Evolutionary conservation across 2,113 vertebrate genomes (phyloP).

Genomic region (Channa maculata): DNA sequence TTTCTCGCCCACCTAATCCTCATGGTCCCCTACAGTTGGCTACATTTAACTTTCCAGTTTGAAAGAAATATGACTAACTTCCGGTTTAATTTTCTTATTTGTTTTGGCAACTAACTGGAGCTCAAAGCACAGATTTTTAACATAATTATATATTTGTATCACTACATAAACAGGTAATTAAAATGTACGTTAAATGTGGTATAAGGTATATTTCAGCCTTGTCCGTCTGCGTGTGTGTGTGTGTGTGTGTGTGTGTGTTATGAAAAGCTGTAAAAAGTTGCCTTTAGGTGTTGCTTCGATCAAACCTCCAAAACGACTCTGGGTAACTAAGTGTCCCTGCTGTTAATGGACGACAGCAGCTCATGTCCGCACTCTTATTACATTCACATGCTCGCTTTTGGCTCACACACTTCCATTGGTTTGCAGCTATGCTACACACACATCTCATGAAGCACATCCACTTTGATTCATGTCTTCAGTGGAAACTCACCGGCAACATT

Average conservation of each 20-base stretch:
- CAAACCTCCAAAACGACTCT: too few relatives aligned
- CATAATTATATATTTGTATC: too few relatives aligned
- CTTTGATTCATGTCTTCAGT: not conserved
- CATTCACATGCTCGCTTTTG: not conserved
- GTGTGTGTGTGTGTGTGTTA: too few relatives aligned
- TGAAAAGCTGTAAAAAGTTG: too few relatives aligned
- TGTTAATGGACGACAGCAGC: not conserved
- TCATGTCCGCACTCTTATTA: not conserved
- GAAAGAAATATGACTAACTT: not conserved
- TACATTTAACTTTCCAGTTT: not conserved
- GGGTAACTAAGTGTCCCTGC: not conserved
- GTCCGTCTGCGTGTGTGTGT: too few relatives aligned
- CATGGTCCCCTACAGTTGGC: not conserved
- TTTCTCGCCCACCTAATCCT: too few relatives aligned
- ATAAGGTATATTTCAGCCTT: too few relatives aligned
- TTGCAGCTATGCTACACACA: not conserved
- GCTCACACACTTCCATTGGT: too few relatives aligned
- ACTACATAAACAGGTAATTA: too few relatives aligned
- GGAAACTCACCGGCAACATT: conserved; percentile 84
- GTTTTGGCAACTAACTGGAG: not conserved
- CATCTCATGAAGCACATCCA: too few relatives aligned
- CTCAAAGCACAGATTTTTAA: not conserved
- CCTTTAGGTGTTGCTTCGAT: too few relatives aligned
- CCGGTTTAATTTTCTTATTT: not conserved
- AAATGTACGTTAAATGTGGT: too few relatives aligned